Evolutionary conservation across 1,140 invertebrate genomes (phyloP).

Genomic region (Drosophila seguyi): DNA sequence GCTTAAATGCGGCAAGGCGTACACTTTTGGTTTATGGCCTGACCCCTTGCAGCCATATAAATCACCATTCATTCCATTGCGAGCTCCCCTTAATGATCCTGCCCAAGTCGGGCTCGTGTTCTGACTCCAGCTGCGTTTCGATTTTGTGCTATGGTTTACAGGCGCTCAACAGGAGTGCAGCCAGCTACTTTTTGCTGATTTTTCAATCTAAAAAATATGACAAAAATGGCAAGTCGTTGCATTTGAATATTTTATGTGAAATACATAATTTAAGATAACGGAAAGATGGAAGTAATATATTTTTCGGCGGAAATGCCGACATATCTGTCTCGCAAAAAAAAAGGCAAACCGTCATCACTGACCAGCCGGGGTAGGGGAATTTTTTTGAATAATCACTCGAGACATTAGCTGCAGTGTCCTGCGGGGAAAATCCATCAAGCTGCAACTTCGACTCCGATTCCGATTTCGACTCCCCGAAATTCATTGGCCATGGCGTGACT

Average conservation of each 20-base stretch:
- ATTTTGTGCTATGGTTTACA: constrained; percentile 64
- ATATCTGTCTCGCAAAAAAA: background rate
- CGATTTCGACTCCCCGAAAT: constrained; percentile 9
- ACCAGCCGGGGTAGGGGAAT: constrained; percentile 36
- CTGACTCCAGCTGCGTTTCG: constrained; percentile 68
- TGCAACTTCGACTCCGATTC: constrained; percentile 12
- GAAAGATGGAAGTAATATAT: background rate
- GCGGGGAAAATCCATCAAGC: constrained; percentile 70
- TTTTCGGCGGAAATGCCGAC: background rate
- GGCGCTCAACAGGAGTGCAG: constrained; percentile 3
- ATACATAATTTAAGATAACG: background rate
- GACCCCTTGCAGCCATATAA: constrained; percentile 73
- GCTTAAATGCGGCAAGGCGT: constrained; percentile 35
- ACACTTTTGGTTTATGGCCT: constrained; percentile 66
- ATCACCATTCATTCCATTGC: constrained; percentile 53
- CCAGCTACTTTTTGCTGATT: background rate
- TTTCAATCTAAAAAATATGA: background rate
- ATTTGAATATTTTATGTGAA: background rate
- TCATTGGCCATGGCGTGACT: constrained; percentile 62
- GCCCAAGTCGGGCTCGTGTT: constrained; percentile 9
- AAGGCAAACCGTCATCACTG: background rate
- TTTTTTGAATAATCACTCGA: constrained; percentile 60
- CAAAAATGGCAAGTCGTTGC: rapidly evolving
- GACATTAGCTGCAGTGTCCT: constrained; percentile 40
- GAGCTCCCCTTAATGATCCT: constrained; percentile 65